These are phyloP conservation scores for Druon quercuslanigerum DNA, from an alignment of 1,140 invertebrate species.

Conservation along the genomic window DNA sequence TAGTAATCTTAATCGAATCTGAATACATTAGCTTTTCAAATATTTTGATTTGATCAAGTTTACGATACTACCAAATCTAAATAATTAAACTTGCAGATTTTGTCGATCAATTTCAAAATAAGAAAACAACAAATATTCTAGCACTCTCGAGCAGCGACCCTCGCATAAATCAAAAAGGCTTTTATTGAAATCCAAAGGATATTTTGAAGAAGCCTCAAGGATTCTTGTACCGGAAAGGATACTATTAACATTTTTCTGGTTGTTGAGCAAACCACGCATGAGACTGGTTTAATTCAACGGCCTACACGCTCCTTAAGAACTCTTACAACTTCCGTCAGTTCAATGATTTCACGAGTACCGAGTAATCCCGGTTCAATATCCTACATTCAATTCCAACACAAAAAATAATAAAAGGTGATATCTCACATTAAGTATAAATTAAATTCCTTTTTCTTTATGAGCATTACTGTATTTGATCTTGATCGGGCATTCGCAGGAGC, in stretches of 20 bases:
- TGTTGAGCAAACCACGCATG: not conserved
- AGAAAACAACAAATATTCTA: too few species aligned
- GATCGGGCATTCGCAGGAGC: conserved; percentile 12
- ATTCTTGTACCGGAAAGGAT: too few species aligned
- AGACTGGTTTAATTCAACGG: conserved; percentile 5
- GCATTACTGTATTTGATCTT: conserved; percentile 13
- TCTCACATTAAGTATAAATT: not conserved
- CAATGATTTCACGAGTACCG: conserved; percentile 4
- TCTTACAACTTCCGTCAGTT: not conserved
- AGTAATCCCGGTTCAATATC: not conserved
- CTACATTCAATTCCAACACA: not conserved
- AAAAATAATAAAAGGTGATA: not conserved
- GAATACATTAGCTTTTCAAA: too few species aligned
- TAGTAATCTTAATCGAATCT: too few species aligned
- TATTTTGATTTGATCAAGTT: too few species aligned
- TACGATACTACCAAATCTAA: too few species aligned
- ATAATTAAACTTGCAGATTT: too few species aligned
- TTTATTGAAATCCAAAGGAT: too few species aligned
- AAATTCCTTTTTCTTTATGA: not conserved
- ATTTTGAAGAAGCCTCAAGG: too few species aligned
- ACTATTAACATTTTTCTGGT: not conserved
- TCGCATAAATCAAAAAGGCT: too few species aligned
- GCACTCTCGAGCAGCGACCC: too few species aligned
- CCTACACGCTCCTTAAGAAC: not conserved
- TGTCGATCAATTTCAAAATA: too few species aligned